Conservation (phyloP, 2,888 invertebrate genomes). For the Blastobasis adustella region DNA sequence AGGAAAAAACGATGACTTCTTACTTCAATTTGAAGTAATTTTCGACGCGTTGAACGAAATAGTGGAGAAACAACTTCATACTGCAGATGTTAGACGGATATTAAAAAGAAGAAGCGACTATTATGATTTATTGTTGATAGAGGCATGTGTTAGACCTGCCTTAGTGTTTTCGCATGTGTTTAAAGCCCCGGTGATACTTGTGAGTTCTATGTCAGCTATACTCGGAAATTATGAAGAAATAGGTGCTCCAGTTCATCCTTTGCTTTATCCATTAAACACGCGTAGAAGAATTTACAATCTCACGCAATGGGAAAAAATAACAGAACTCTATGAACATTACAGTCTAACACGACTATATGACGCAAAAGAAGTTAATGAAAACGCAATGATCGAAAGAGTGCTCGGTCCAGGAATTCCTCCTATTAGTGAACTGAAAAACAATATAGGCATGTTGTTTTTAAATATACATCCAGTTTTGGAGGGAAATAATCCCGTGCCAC, state of each 20-base stretch:
- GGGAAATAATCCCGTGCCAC: constrained; percentile 25
- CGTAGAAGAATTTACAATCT: neutral
- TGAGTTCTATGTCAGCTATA: constrained; percentile 30
- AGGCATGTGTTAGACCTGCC: constrained; percentile 12
- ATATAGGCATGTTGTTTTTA: constrained; percentile 27
- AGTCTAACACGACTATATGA: neutral
- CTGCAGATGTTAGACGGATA: constrained; percentile 13
- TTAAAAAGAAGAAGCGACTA: constrained; percentile 8
- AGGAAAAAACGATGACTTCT: neutral
- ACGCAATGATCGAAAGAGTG: neutral
- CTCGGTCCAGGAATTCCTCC: constrained; percentile 1
- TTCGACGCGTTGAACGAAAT: constrained; percentile 1
- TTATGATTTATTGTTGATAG: constrained; percentile 24
- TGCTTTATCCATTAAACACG: constrained; percentile 32
- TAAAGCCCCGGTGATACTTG: constrained; percentile 28
- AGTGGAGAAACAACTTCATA: constrained; percentile 12
- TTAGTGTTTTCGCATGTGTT: constrained; percentile 17
- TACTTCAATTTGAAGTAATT: constrained; percentile 9
- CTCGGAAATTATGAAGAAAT: constrained; percentile 17
- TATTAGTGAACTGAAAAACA: neutral
- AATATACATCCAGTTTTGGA: constrained; percentile 31
- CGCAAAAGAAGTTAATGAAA: neutral
- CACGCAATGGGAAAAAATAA: neutral
- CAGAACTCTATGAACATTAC: neutral
- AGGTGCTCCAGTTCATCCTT: constrained; percentile 28